Conservation (phyloP, 1,140 invertebrate species). For the Neomicropteryx cornuta region DNA sequence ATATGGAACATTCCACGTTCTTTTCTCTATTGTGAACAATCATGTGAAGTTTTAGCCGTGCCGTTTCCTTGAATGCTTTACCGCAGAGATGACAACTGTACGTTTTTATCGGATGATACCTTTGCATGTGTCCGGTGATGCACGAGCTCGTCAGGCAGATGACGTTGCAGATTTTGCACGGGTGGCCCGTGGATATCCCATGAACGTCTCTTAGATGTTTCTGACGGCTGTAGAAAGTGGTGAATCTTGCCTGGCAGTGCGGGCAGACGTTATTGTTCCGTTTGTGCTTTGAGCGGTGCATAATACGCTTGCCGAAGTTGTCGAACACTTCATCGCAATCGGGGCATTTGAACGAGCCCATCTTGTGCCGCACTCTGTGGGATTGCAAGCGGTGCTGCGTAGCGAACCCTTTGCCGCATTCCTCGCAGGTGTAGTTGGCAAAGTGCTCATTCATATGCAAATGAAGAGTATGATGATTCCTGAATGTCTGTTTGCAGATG, state of each 20-base stretch:
- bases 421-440: constrained; percentile 34
- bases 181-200: constrained; percentile 28
- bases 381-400: constrained; percentile 41
- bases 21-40: too few relatives aligned
- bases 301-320: constrained; percentile 23
- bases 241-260: constrained; percentile 31
- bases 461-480: constrained; percentile 30
- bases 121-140: constrained; percentile 36
- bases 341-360: constrained; percentile 29
- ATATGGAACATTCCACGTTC: too few relatives aligned
- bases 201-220: constrained; percentile 34
- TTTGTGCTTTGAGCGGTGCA: constrained; percentile 11
- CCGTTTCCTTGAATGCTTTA: constrained; percentile 55
- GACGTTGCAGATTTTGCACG: constrained; percentile 31
- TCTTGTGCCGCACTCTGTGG: constrained; percentile 38
- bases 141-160: constrained; percentile 38
- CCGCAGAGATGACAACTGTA: constrained; percentile 56
- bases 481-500: constrained; percentile 44
- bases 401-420: constrained; percentile 41
- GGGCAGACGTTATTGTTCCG: constrained; percentile 18
- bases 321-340: constrained; percentile 30
- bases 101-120: constrained; percentile 62
- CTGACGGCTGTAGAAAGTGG: constrained; percentile 28
- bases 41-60: too few relatives aligned
- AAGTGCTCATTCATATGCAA: constrained; percentile 36